A percentile compares a stretch with the other conserved stretches of the same genome.
Conservation (phyloP, 1,140 invertebrate genomes). For the Drosophila pseudoananassae region DNA sequence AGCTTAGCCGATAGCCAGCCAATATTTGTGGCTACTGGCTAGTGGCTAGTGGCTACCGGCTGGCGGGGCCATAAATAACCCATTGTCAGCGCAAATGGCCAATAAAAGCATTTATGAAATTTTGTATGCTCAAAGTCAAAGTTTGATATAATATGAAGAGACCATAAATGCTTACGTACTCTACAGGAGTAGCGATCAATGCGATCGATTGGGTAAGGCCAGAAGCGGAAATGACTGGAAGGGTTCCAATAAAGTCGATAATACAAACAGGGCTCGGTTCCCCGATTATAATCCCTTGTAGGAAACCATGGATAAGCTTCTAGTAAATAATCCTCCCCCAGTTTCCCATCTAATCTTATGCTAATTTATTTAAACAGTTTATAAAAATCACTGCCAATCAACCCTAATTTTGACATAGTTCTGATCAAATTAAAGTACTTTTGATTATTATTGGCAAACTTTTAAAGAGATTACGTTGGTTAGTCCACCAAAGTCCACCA, state of each 20-base stretch:
- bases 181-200: constrained; percentile 36
- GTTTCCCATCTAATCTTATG: neutral
- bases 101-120: constrained; percentile 63
- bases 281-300: neutral
- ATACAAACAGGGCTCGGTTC: neutral
- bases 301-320: neutral
- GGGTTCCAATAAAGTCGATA: constrained; percentile 1
- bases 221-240: constrained; percentile 33
- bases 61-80: constrained; percentile 59
- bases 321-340: too few relatives aligned
- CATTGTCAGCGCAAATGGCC: constrained; percentile 62
- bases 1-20: constrained; percentile 49
- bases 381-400: constrained; percentile 13
- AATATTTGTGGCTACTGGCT: constrained; percentile 62
- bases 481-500: constrained; percentile 13
- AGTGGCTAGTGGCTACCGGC: constrained; percentile 10
- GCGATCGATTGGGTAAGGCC: constrained; percentile 21
- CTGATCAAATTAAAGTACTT: constrained; percentile 6
- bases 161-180: constrained; percentile 63
- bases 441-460: constrained; percentile 19
- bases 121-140: constrained; percentile 70
- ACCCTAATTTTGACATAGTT: neutral
- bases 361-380: neutral
- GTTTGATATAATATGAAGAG: constrained; percentile 80
- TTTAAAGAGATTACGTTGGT: constrained; percentile 10